Conservation (phyloP, 2,113 vertebrate species). For the Passerina amoena region DNA sequence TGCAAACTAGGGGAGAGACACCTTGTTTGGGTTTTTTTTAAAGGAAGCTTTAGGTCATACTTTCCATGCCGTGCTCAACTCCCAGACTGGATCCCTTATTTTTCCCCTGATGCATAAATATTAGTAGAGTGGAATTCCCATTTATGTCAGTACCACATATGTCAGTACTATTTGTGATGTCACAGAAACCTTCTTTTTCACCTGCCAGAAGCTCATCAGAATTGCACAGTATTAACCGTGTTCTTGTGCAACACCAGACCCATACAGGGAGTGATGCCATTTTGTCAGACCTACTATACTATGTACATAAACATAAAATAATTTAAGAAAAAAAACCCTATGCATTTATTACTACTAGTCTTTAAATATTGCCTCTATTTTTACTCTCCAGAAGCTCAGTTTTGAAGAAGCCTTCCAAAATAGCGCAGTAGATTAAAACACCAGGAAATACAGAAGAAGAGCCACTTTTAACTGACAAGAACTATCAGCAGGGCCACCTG, state of each 20-base stretch:
- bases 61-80: background rate
- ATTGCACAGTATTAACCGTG: background rate
- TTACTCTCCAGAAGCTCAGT: background rate
- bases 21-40: rapidly evolving
- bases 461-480: background rate
- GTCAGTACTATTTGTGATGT: background rate
- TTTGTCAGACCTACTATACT: background rate
- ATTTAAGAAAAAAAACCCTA: background rate
- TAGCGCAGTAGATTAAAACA: background rate
- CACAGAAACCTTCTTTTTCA: background rate
- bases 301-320: background rate
- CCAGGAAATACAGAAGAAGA: background rate
- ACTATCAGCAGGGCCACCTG: background rate
- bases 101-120: background rate
- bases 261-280: background rate
- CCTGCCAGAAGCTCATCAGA: background rate
- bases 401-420: background rate
- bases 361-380: background rate
- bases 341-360: rapidly evolving
- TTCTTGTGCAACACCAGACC: background rate
- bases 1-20: background rate
- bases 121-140: background rate
- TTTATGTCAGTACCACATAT: background rate
- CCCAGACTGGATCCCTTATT: background rate
- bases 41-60: background rate